These are phyloP conservation scores for Podilymbus podiceps DNA, from an alignment of 2,113 vertebrate species.

Conservation along the genomic window DNA sequence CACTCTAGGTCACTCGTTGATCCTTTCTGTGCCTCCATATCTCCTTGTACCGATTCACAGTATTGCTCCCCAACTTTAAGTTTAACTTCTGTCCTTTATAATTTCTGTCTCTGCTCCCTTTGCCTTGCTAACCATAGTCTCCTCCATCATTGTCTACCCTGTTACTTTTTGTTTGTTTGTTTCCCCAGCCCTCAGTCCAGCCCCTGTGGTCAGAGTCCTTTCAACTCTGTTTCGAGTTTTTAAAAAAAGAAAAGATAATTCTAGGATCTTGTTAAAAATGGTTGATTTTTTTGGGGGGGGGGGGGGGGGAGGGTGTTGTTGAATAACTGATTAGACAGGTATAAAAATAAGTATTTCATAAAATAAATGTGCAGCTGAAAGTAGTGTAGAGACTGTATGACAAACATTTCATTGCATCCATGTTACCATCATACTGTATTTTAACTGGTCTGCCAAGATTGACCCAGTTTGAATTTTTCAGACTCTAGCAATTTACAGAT, in stretches of 20 bases:
- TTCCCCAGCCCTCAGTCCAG: neutral
- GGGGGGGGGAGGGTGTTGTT: neutral
- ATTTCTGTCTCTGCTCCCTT: neutral
- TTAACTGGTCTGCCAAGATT: neutral
- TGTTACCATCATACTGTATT: neutral
- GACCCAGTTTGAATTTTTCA: neutral
- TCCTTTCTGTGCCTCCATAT: neutral
- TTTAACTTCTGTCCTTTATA: neutral
- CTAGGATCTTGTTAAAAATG: neutral
- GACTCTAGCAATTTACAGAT: neutral
- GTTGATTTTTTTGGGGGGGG: neutral
- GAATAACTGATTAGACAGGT: neutral
- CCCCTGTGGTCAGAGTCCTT: neutral
- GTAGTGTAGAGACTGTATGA: neutral
- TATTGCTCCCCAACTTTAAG: neutral
- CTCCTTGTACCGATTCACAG: neutral
- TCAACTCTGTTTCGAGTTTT: neutral
- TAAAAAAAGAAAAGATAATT: neutral
- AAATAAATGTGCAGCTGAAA: neutral
- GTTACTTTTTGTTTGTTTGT: neutral
- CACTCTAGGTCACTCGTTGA: neutral
- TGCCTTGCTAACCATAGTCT: neutral
- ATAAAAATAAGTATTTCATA: neutral
- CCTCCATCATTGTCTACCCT: neutral
- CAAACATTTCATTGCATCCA: neutral